Base-by-base conservation (phyloP, 1,140 invertebrate genomes). In the Calosoma granatense region DNA sequence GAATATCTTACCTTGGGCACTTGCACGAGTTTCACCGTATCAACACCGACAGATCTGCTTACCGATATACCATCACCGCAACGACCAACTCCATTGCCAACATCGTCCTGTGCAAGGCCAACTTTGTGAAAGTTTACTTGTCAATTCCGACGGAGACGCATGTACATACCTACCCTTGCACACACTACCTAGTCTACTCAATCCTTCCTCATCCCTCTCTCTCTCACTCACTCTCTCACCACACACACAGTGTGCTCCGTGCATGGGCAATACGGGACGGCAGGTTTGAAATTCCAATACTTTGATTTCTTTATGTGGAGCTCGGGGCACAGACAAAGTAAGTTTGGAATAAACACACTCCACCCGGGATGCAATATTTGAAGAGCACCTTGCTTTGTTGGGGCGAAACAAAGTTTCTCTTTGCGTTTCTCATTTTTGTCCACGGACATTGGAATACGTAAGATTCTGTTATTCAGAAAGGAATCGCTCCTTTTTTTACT, bases 251-350 rank as follows among this genome's bases (percentile, higher is more conserved):
- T 30, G 26, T 30, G 26, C 14, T 30, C 26, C 26, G 6, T 14
- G 26, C n/a, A n/a, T n/a, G n/a, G n/a, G n/a, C n/a, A n/a, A n/a
- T n/a, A n/a, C n/a, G n/a, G n/a, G n/a, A n/a, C n/a, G 26, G 41
- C 4, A 47, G 41, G 41, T 47, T 47, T 47, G 41, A 47, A 47
- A 47, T 47, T 47, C 41, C 41, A 47, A 47, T 47, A 47, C 41
- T 47, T 47, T 47, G 41, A 47, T 47, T 47, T 47, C 41, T 47
- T 47, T 47, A 47, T 17, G 41, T 17, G 6, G n/a, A n/a, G 41
- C 15, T 47, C 9, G 6, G 41, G 41, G 26, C 4, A 14, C 41
- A 47, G 41, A 47, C 41, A 47, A 47, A 47, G 41, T 47, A 47
- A 47, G 41, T 47, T 47, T 47, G 41, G 41, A 12, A 47, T 47